Evolutionary conservation across 2,888 invertebrate species (phyloP).

Genomic region (Phalangium opilio): DNA sequence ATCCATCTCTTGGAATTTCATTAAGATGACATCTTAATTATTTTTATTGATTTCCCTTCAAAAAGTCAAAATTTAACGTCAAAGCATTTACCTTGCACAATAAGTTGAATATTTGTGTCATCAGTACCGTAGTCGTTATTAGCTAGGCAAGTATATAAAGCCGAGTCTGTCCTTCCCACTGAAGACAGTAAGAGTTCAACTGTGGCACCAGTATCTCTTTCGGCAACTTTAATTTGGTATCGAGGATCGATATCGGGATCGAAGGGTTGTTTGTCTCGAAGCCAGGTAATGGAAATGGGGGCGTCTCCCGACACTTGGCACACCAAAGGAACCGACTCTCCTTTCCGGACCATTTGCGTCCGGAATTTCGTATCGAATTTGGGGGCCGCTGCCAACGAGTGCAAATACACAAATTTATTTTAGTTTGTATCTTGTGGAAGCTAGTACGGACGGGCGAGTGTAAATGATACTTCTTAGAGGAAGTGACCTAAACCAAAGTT

Average conservation of each 20-base stretch:
- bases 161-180: slow-evolving; percentile 40
- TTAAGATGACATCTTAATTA: too few species aligned
- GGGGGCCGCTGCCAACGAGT: slow-evolving; percentile 14
- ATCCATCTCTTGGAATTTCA: too few species aligned
- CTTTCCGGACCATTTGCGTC: slow-evolving; percentile 20
- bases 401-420: too few species aligned
- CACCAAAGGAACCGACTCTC: slow-evolving; percentile 14
- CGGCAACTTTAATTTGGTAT: slow-evolving; percentile 3
- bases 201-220: too few species aligned
- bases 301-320: slow-evolving; percentile 17
- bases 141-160: slow-evolving; percentile 42
- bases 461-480: too few species aligned
- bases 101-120: slow-evolving; percentile 73
- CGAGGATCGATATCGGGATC: slow-evolving; percentile 14
- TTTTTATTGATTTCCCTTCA: too few species aligned
- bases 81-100: slow-evolving; percentile 76
- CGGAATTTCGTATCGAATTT: slow-evolving; percentile 19
- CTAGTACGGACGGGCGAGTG: too few species aligned
- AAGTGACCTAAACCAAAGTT: too few species aligned
- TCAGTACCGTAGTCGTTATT: slow-evolving; percentile 79
- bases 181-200: slow-evolving; percentile 26
- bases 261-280: slow-evolving; percentile 15
- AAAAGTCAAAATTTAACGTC: too few species aligned
- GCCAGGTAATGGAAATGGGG: slow-evolving; percentile 17
- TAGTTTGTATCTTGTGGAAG: too few species aligned